Base-by-base conservation (phyloP, 2,888 invertebrate genomes). In the Cephus pygmeus region DNA sequence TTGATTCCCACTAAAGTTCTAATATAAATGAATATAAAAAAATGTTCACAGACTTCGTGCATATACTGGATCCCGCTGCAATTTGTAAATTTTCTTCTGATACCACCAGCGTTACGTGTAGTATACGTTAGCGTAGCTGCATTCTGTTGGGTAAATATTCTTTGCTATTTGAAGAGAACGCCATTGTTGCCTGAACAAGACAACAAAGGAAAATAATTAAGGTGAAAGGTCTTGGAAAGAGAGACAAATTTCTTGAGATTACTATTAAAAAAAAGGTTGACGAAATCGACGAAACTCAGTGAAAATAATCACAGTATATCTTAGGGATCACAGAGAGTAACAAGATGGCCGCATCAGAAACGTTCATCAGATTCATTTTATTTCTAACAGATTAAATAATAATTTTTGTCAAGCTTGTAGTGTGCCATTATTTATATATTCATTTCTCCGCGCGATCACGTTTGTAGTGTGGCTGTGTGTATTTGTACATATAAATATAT, bases 31-130 rank as follows among this genome's bases (percentile, higher is more conserved):
- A 23, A 23, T 56, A 56, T 56, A 23, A 36, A 23, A 23, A 56
- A 56, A 23, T 56, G 56, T 74, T 95, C 95, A 87, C 81, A 94
- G 89, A 94, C 95, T 0, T 97, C 96, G 82, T 97, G 97, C 87
- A 91, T 94, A 76, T 97, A 97, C 90, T 97, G 97, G 97, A 89
- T 97, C 69, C 97, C 97, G 0, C 95, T 94, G 0, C 97, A 97
- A 91, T 93, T 95, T 0, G 88, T 97, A 40, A 97, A 97, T 91
- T 97, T 97, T 91, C 89, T 93, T 73, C 90, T 96, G 76, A 90
- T 97, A 75, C 95, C 97, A 0, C 93, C 96, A 0, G 92, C 94
- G 76, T 93, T 95, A 79, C 93, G 97, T 30, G 96, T 97, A 0
- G 94, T 95, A 1, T 97, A 96, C 87, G 96, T 97, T 35, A 96